Evolutionary conservation across 2,888 invertebrate species (phyloP).

Genomic region (Gibbula magus): DNA sequence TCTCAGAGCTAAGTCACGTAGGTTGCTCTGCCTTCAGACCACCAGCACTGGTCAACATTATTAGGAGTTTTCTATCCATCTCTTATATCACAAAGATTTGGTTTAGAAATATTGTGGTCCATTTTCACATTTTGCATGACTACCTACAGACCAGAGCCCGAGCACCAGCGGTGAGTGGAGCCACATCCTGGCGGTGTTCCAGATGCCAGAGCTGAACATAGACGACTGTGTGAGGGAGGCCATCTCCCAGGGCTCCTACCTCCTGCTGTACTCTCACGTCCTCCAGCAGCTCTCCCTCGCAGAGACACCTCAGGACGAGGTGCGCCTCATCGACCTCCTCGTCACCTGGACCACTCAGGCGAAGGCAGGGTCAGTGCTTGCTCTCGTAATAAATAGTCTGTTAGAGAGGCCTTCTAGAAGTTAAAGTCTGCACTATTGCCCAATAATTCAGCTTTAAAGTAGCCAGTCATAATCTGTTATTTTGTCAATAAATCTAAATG

Average conservation of each 20-base stretch:
- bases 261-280: constrained; percentile 65
- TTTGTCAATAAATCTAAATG: no score
- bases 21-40: no score
- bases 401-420: neutral
- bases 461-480: no score
- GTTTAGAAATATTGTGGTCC: no score
- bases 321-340: constrained; percentile 56
- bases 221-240: constrained; percentile 64
- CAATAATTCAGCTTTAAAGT: no score
- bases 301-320: constrained; percentile 60
- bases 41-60: no score
- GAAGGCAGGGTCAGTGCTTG: constrained; percentile 61
- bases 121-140: no score
- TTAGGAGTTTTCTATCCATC: no score
- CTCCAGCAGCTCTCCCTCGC: constrained; percentile 67
- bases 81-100: no score
- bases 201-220: constrained; percentile 69
- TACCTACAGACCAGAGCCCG: constrained; percentile 32
- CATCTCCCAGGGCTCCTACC: constrained; percentile 64
- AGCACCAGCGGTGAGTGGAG: constrained; percentile 59
- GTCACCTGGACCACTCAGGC: constrained; percentile 65
- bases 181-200: constrained; percentile 62
- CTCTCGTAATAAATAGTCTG: neutral
- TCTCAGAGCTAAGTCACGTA: no score
- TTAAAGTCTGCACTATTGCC: no score